Percentiles rank a stretch among this genome's conserved stretches.
Conservation (phyloP, 2,797 vertebrate genomes). For the Adrianichthys oophorus region DNA sequence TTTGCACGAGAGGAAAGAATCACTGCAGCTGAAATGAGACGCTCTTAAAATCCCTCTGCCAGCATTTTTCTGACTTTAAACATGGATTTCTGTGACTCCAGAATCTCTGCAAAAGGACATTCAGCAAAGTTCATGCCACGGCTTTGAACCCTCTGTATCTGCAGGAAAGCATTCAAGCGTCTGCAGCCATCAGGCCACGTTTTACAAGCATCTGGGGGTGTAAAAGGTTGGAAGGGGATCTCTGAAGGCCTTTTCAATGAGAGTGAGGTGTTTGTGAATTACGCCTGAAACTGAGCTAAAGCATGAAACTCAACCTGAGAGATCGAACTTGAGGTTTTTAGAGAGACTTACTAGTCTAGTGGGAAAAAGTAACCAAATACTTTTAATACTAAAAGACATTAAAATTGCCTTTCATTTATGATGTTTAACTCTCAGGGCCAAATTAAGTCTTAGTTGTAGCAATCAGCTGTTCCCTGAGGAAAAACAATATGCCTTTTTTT, state of each 20-base stretch:
- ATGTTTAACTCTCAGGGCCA: too few relatives aligned
- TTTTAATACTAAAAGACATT: too few relatives aligned
- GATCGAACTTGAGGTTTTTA: too few relatives aligned
- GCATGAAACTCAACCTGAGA: neutral
- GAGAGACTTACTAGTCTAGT: too few relatives aligned
- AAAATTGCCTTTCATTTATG: too few relatives aligned
- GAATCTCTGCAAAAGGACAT: constrained; percentile 13
- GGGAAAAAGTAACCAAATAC: too few relatives aligned
- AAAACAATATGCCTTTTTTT: too few relatives aligned
- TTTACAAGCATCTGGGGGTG: constrained; percentile 37
- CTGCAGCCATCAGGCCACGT: constrained; percentile 46
- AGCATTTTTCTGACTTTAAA: constrained; percentile 45
- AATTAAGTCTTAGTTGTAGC: too few relatives aligned
- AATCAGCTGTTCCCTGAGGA: too few relatives aligned
- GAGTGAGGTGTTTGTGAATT: constrained; percentile 6
- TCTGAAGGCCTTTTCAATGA: constrained; percentile 25
- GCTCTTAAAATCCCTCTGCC: constrained; percentile 19
- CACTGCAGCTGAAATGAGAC: constrained; percentile 34
- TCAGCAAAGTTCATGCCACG: constrained; percentile 36
- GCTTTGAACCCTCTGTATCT: constrained; percentile 30
- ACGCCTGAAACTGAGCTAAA: neutral
- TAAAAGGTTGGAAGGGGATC: constrained; percentile 45
- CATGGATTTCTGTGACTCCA: constrained; percentile 38
- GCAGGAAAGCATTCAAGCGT: constrained; percentile 48
- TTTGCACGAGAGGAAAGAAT: constrained; percentile 39